Percentiles rank a stretch among this genome's conserved stretches.
Conservation (phyloP, 2,797 vertebrate species). For the Delichon dasypus region DNA sequence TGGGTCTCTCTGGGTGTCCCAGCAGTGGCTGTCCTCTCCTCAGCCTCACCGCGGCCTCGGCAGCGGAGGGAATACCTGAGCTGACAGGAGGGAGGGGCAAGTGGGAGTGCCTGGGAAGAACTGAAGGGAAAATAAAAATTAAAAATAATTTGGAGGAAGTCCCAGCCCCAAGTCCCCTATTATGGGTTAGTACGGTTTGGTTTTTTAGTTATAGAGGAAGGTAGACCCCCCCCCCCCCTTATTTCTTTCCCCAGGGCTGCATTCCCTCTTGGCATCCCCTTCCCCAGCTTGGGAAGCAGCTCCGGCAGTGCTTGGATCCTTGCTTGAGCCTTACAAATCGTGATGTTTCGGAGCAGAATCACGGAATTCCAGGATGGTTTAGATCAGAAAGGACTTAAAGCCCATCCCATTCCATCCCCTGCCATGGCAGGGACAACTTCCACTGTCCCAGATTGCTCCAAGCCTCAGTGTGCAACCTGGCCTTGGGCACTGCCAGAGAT, state of each 20-base stretch:
- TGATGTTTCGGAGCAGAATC: neutral
- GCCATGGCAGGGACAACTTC: neutral
- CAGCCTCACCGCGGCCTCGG: accelerated
- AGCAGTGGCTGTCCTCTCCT: neutral
- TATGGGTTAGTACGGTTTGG: too few relatives aligned
- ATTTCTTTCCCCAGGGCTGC: neutral
- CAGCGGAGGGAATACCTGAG: neutral
- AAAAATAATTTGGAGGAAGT: neutral
- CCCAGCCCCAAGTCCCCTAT: neutral
- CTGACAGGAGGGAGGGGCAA: neutral
- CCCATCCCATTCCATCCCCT: accelerated
- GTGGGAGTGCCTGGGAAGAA: neutral
- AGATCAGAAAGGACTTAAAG: neutral
- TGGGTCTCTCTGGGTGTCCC: neutral
- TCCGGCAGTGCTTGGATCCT: neutral
- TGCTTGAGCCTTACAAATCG: neutral
- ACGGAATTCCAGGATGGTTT: neutral
- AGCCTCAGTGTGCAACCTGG: accelerated
- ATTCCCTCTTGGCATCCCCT: neutral
- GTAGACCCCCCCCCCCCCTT: too few relatives aligned
- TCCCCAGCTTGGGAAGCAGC: neutral
- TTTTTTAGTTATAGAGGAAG: too few relatives aligned
- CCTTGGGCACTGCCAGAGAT: neutral
- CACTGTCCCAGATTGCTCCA: accelerated
- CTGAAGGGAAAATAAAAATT: neutral